phyloP scores from a whole-genome alignment of 2,888 invertebrate genomes.

The Bombylius major region DNA sequence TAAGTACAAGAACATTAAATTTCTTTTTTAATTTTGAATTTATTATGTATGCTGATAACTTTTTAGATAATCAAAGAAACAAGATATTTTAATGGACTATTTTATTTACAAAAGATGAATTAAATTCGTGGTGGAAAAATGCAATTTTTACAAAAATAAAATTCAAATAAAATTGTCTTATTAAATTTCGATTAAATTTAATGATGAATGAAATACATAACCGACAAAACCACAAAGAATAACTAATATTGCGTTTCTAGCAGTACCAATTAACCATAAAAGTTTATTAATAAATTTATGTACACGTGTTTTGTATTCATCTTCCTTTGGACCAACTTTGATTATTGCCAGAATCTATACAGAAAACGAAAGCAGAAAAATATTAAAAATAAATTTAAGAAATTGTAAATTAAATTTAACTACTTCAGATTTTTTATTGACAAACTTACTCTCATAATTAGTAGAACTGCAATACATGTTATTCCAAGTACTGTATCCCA shows the following conservation, averaged over 20 bases:
- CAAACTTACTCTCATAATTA: constrained; percentile 57
- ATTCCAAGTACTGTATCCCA: constrained; percentile 68
- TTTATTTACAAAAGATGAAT: too few relatives aligned
- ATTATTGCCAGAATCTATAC: constrained; percentile 53
- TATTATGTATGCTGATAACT: too few relatives aligned
- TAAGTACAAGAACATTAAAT: too few relatives aligned
- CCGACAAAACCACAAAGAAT: constrained; percentile 58
- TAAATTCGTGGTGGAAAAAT: too few relatives aligned
- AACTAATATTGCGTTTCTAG: constrained; percentile 76
- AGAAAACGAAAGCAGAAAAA: neutral
- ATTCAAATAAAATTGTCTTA: too few relatives aligned
- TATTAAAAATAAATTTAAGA: neutral
- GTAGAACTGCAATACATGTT: constrained; percentile 57
- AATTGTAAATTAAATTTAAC: neutral
- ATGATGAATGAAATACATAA: constrained; percentile 43
- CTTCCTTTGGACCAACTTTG: constrained; percentile 45
- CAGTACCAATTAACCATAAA: constrained; percentile 65
- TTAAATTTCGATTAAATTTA: too few relatives aligned
- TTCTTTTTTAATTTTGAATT: too few relatives aligned
- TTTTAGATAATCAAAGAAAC: too few relatives aligned
- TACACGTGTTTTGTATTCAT: constrained; percentile 40
- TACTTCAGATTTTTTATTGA: neutral
- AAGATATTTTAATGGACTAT: too few relatives aligned
- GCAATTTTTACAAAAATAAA: too few relatives aligned
- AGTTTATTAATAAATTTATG: constrained; percentile 50